Evolutionary conservation across 2,797 vertebrate species (phyloP).

Genomic region (Catostomus latipinnis): DNA sequence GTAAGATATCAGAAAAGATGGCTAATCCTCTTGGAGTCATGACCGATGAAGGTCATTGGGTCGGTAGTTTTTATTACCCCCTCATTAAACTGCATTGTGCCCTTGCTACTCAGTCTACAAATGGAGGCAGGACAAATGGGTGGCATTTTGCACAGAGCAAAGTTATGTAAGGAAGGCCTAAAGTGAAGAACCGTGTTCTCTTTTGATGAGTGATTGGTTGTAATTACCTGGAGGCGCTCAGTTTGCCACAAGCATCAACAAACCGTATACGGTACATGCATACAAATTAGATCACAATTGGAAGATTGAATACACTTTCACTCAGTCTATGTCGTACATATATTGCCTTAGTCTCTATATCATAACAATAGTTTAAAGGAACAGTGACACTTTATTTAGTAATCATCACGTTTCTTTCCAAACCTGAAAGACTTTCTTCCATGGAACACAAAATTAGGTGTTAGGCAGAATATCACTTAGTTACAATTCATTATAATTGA

Average conservation of each 20-base stretch:
- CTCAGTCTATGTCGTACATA: not conserved
- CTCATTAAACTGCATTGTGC: slow-evolving; percentile 55
- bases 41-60: slow-evolving; percentile 54
- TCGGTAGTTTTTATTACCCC: slow-evolving; percentile 48
- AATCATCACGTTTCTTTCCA: too few relatives aligned
- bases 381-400: too few relatives aligned
- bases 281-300: not conserved
- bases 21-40: slow-evolving; percentile 26
- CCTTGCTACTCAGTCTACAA: slow-evolving; percentile 30
- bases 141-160: slow-evolving; percentile 9
- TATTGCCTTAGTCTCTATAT: too few relatives aligned
- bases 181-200: not conserved
- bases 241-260: not conserved
- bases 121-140: slow-evolving; percentile 31
- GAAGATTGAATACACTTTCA: not conserved
- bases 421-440: too few relatives aligned
- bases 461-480: too few relatives aligned
- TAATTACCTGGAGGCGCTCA: not conserved
- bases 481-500: too few relatives aligned
- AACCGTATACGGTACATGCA: too few relatives aligned
- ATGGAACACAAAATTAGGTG: too few relatives aligned
- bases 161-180: slow-evolving; percentile 9
- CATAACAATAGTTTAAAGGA: too few relatives aligned
- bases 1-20: slow-evolving; percentile 54
- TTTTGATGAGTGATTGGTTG: slow-evolving; percentile 17